phyloP scores from a whole-genome alignment of 2,797 vertebrate genomes.

The Labeo calbasu region DNA sequence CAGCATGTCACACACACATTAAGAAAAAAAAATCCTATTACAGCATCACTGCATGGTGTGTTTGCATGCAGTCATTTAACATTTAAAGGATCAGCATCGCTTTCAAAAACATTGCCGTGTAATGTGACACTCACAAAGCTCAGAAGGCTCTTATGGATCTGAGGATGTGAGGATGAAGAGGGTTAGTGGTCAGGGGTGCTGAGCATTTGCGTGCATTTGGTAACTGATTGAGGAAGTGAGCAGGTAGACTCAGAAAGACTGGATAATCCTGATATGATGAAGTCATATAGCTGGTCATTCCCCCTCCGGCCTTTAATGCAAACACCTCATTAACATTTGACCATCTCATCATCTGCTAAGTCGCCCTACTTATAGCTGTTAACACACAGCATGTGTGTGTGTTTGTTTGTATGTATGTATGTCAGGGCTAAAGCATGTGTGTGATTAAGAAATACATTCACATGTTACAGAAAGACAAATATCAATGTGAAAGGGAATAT shows the following conservation, averaged over 20 bases:
- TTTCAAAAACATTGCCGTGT: neutral
- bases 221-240: conserved; percentile 56
- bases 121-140: neutral
- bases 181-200: conserved; percentile 1
- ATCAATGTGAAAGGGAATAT: neutral
- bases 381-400: conserved; percentile 27
- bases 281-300: conserved; percentile 41
- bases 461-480: conserved; percentile 10
- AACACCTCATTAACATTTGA: conserved; percentile 51
- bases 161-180: conserved; percentile 18
- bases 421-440: neutral
- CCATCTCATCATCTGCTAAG: conserved; percentile 42
- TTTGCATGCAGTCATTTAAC: neutral
- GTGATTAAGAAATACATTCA: neutral
- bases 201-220: conserved; percentile 13
- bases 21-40: neutral
- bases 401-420: neutral
- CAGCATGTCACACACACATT: neutral
- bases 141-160: neutral
- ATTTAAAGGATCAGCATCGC: neutral
- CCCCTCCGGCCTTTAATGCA: conserved; percentile 39
- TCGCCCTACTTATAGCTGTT: conserved; percentile 5
- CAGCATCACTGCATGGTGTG: neutral
- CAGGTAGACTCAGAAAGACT: conserved; percentile 44
- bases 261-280: conserved; percentile 50